Conservation (phyloP, 2,888 invertebrate genomes). For the Nomada fabriciana region DNA sequence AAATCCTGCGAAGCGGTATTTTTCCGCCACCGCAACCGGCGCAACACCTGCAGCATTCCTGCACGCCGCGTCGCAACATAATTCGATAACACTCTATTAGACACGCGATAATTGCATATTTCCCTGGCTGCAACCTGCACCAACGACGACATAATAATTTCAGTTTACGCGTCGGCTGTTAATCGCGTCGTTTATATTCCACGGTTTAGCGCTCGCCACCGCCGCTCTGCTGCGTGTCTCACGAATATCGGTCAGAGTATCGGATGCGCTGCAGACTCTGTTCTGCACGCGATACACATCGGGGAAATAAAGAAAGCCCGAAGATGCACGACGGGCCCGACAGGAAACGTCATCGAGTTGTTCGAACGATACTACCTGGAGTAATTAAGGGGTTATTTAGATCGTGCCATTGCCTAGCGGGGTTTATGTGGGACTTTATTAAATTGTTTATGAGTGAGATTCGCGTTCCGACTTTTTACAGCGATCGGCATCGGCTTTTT, state of each 20-base stretch:
- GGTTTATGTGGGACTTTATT: not conserved
- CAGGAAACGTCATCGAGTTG: not conserved
- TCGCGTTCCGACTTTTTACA: no score
- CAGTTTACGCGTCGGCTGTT: slow-evolving; percentile 25
- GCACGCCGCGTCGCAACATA: not conserved
- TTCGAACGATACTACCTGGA: not conserved
- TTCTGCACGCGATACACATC: slow-evolving; percentile 26
- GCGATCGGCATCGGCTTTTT: no score
- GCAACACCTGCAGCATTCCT: slow-evolving; percentile 30
- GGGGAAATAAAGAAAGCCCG: slow-evolving; percentile 27
- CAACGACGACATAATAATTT: slow-evolving; percentile 34
- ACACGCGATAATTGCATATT: slow-evolving; percentile 38
- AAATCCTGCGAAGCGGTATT: slow-evolving; percentile 13
- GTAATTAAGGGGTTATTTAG: slow-evolving; percentile 6
- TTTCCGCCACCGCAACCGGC: not conserved
- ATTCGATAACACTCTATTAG: slow-evolving; percentile 42
- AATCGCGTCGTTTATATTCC: slow-evolving; percentile 42
- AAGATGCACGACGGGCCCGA: not conserved
- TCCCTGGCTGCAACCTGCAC: slow-evolving; percentile 12
- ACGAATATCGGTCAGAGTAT: slow-evolving; percentile 29
- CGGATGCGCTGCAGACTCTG: slow-evolving; percentile 1
- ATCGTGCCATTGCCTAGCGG: not conserved
- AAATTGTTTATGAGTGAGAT: not conserved
- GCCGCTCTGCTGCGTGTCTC: slow-evolving; percentile 20
- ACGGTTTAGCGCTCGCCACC: slow-evolving; percentile 12